Conservation (phyloP, 2,113 vertebrate species). For the Istiophorus platypterus region DNA sequence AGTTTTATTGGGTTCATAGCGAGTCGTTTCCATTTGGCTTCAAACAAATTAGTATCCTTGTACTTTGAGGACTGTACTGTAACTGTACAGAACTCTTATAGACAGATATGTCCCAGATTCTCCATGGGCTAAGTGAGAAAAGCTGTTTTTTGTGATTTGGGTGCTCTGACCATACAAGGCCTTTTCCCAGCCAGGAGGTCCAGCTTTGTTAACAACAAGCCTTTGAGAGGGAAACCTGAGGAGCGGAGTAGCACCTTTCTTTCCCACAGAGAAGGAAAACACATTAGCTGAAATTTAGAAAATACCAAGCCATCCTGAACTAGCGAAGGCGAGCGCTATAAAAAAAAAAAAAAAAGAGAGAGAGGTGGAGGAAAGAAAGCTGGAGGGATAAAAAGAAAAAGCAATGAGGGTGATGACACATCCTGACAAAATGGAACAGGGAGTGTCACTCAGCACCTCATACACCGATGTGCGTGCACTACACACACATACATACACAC, state of each 20-base stretch:
- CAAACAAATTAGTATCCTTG: too few species aligned
- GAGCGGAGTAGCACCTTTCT: background rate
- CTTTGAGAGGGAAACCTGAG: constrained; percentile 12
- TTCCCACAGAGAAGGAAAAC: constrained; percentile 20
- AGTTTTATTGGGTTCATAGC: background rate
- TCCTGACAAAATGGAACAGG: constrained; percentile 72
- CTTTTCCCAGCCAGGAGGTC: too few species aligned
- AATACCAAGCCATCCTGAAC: background rate
- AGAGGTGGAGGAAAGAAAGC: constrained; percentile 17
- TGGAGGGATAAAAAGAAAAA: constrained; percentile 52
- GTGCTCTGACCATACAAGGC: too few species aligned
- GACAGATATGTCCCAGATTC: background rate
- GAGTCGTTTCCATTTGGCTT: background rate
- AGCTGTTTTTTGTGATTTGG: background rate
- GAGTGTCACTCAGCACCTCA: constrained; percentile 73
- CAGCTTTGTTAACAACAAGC: constrained; percentile 3
- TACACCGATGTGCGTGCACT: constrained; percentile 26
- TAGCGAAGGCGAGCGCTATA: too few species aligned
- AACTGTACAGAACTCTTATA: background rate
- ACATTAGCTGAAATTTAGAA: background rate
- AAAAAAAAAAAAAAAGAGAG: constrained; percentile 37
- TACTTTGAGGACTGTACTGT: too few species aligned
- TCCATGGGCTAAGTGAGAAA: background rate
- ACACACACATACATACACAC: constrained; percentile 40
- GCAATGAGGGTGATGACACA: constrained; percentile 67